Evolutionary conservation across 2,797 vertebrate genomes (phyloP).

Genomic region (Enteromius unitaeniatus): DNA sequence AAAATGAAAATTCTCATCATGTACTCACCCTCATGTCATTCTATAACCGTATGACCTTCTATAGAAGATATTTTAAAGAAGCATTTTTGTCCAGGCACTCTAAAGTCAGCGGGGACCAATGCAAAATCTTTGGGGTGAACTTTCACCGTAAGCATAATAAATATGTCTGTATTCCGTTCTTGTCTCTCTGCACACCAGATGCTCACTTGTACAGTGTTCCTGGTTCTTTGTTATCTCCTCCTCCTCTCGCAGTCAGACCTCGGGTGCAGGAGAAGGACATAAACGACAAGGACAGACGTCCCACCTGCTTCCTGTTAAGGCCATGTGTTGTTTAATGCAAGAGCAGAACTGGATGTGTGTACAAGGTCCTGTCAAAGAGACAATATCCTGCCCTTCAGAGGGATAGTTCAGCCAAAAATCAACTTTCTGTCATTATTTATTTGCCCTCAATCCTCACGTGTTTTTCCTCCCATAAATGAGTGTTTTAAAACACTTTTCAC

Average conservation of each 20-base stretch:
- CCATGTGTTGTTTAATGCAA: slow-evolving; percentile 67
- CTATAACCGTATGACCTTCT: not conserved
- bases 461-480: not conserved
- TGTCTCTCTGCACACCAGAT: slow-evolving; percentile 31
- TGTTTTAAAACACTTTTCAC: not conserved
- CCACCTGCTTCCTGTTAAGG: slow-evolving; percentile 78
- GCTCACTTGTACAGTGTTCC: not conserved
- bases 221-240: slow-evolving; percentile 21
- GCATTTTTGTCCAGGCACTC: not conserved
- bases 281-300: slow-evolving; percentile 72
- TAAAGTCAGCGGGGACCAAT: not conserved
- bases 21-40: not conserved
- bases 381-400: slow-evolving; percentile 26
- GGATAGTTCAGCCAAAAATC: slow-evolving; percentile 16
- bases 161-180: slow-evolving; percentile 58
- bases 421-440: slow-evolving; percentile 27
- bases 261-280: slow-evolving; percentile 70
- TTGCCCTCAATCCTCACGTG: not conserved
- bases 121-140: slow-evolving; percentile 34
- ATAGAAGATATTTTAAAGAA: not conserved
- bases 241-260: slow-evolving; percentile 47
- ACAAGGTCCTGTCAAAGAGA: slow-evolving; percentile 33
- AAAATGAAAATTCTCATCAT: not conserved
- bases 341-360: slow-evolving; percentile 68
- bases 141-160: slow-evolving; percentile 28